A percentile compares a stretch with the other conserved stretches of the same genome.
phyloP scores from a whole-genome alignment of 2,888 invertebrate genomes.

The Micoletzkya japonica region DNA sequence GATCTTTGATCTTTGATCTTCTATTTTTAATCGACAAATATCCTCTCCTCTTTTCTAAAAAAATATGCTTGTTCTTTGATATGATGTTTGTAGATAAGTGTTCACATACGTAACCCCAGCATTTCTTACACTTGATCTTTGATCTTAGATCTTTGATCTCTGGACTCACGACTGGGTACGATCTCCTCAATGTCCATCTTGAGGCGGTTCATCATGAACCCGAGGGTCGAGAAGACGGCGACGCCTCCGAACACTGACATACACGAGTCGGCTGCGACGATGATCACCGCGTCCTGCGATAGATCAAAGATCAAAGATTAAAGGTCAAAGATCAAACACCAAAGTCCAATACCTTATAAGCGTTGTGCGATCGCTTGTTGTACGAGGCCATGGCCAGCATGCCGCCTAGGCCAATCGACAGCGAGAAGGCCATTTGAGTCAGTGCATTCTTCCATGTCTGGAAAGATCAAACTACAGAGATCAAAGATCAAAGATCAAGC shows the following conservation, averaged over 20 bases:
- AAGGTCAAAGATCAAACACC: neutral
- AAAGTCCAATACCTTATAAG: slow-evolving; percentile 21
- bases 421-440: slow-evolving; percentile 46
- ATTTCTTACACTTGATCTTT: neutral
- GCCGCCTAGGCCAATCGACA: slow-evolving; percentile 47
- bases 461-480: neutral
- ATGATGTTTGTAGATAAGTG: neutral
- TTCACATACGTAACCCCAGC: neutral
- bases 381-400: slow-evolving; percentile 42
- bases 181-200: slow-evolving; percentile 59
- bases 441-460: slow-evolving; percentile 47
- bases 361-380: slow-evolving; percentile 42
- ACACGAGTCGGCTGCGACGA: slow-evolving; percentile 41
- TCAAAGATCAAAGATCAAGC: neutral
- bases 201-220: slow-evolving; percentile 63
- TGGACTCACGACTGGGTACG: slow-evolving; percentile 43
- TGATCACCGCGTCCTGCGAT: slow-evolving; percentile 43
- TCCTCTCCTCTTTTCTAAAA: no score
- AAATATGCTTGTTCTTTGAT: slow-evolving; percentile 16
- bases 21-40: no score
- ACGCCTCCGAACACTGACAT: slow-evolving; percentile 45
- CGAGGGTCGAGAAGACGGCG: slow-evolving; percentile 65
- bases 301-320: neutral
- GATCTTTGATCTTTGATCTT: no score
- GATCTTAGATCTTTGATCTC: neutral